A percentile compares a stretch with the other conserved stretches of the same genome.
phyloP scores from a whole-genome alignment of 2,797 vertebrate species.

The Chelon labrosus region DNA sequence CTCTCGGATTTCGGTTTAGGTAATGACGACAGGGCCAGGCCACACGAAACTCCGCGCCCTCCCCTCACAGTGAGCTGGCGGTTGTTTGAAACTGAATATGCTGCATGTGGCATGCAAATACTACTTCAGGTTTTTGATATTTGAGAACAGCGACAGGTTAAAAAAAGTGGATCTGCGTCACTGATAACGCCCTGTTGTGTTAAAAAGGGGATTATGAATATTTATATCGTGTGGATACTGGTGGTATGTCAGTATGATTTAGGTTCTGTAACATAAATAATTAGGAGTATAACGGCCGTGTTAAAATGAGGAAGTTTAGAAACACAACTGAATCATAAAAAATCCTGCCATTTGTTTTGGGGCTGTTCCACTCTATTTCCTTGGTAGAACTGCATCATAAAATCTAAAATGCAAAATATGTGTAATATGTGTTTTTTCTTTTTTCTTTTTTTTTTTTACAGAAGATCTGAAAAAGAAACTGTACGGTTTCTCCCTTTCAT shows the following conservation, averaged over 20 bases:
- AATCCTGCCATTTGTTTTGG: neutral
- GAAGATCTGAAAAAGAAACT: no score
- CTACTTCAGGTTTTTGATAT: slow-evolving; percentile 70
- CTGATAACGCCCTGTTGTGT: slow-evolving; percentile 24
- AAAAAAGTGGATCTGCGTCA: slow-evolving; percentile 40
- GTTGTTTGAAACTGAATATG: slow-evolving; percentile 67
- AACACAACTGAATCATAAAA: slow-evolving; percentile 17
- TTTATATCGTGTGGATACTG: neutral
- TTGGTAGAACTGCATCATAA: neutral
- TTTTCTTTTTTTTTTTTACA: neutral
- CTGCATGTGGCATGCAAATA: slow-evolving; percentile 50
- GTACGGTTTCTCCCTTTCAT: neutral
- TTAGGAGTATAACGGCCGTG: neutral
- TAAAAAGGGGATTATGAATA: slow-evolving; percentile 1
- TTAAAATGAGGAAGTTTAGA: slow-evolving; percentile 16
- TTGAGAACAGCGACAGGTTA: slow-evolving; percentile 63
- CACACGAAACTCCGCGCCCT: slow-evolving; percentile 53
- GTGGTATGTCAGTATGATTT: no score
- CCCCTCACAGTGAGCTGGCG: slow-evolving; percentile 16
- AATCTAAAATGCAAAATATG: neutral
- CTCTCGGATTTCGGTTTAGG: slow-evolving; percentile 75
- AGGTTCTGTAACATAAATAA: neutral
- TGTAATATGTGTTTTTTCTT: neutral
- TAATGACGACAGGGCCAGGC: slow-evolving; percentile 58
- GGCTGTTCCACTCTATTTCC: neutral